A percentile compares a stretch with the other conserved stretches of the same genome.
phyloP scores from a whole-genome alignment of 2,113 vertebrate genomes.

The Syngnathoides biaculeatus region DNA sequence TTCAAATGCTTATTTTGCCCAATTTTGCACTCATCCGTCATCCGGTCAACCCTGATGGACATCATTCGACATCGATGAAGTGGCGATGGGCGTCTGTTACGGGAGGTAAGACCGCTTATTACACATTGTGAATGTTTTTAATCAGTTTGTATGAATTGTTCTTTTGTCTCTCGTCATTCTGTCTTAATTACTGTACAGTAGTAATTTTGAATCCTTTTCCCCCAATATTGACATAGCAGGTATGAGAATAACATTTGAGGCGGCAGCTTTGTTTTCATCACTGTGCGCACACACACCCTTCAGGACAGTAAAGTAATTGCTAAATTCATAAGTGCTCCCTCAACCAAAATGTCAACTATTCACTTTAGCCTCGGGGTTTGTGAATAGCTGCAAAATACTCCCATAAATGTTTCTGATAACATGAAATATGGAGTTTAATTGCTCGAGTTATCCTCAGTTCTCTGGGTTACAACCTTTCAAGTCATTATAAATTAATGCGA shows the following conservation, averaged over 20 bases:
- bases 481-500: neutral
- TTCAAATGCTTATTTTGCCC: slow-evolving; percentile 34
- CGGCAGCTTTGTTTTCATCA: slow-evolving; percentile 44
- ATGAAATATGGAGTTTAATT: slow-evolving; percentile 5
- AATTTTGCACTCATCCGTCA: slow-evolving; percentile 12
- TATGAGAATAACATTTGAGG: slow-evolving; percentile 16
- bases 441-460: neutral
- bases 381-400: slow-evolving; percentile 34
- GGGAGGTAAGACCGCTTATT: slow-evolving; percentile 37
- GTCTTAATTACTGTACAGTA: neutral
- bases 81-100: slow-evolving; percentile 1
- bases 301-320: slow-evolving; percentile 28
- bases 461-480: neutral
- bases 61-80: slow-evolving; percentile 4
- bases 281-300: slow-evolving; percentile 15
- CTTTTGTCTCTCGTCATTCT: neutral
- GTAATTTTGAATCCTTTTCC: neutral
- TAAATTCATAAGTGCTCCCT: slow-evolving; percentile 37
- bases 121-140: neutral
- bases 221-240: slow-evolving; percentile 13
- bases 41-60: slow-evolving; percentile 4
- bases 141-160: neutral
- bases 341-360: slow-evolving; percentile 52
- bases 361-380: slow-evolving; percentile 34
- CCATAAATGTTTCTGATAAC: slow-evolving; percentile 51